Evolutionary conservation across 2,888 invertebrate species (phyloP), one percentile per base, ranked within the genome.

Genomic region (Hemithea aestivaria): DNA sequence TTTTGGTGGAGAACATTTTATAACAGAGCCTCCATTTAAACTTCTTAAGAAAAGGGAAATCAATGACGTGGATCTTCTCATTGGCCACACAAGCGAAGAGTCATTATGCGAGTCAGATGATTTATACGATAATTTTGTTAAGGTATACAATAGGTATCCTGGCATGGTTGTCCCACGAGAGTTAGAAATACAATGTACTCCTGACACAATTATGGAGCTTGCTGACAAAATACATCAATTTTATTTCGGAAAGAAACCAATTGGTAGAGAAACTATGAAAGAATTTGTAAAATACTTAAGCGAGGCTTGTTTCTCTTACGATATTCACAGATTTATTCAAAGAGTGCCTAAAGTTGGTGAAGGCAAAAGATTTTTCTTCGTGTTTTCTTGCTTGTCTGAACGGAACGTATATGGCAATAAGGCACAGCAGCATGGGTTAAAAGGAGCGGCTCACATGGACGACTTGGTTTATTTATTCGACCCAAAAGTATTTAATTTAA

Each of bases 1-100:
- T 7, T 35, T 42, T 25, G 39, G 25, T 22, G 8, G 26, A 16
- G 32, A 41, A 3, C 49, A 49, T 25, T 52, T 43, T 20, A 36
- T 47, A n/a, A 35, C 32, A 20, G 40, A 39, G 8, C 27, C 22
- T 6, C 29, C 43, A 9, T 10, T 16, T 2, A 10, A 32, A n/a
- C 24, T 39, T 1, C 24, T 45, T 10, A 21, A 28, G 4, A 25
- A 28, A 3, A 21, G 29, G n/a, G 30, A 29, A 24, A 27, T 40
- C n/a, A 35, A 48, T 7, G 31, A 39, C 9, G 37, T 41, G 7
- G 39, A 45, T 21, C 20, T 51, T 6, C 43, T 51, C 32, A 26
- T 31, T 12, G 47, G 51, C 6, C 40, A 32, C 16, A 43, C 42
- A 20, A 20, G 21, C 1, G 88, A 91, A 35, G 94, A 94, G 73